Conservation (phyloP, 2,888 invertebrate species). For the Aethes cnicana region DNA sequence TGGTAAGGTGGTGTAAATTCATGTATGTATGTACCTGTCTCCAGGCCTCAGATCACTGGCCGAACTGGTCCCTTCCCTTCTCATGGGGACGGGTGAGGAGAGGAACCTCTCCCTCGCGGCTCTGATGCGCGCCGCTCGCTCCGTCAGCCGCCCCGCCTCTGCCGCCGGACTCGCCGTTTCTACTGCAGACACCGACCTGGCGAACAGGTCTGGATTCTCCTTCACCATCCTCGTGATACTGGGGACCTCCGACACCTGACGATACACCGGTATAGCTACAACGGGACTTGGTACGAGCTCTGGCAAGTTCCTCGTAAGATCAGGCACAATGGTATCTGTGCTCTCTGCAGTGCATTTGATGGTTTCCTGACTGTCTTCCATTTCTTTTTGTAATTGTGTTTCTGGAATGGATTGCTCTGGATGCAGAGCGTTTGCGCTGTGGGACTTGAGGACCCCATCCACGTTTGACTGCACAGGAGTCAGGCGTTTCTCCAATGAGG, state of each 20-base stretch:
- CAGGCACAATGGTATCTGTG: conserved; percentile 68
- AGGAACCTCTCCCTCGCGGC: conserved; percentile 89
- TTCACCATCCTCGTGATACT: conserved; percentile 57
- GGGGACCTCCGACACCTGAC: conserved; percentile 65
- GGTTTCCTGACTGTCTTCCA: conserved; percentile 62
- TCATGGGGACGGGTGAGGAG: conserved; percentile 70
- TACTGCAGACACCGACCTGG: conserved; percentile 61
- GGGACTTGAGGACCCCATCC: conserved; percentile 72
- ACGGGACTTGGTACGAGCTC: conserved; percentile 39
- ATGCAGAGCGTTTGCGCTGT: conserved; percentile 71
- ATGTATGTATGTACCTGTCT: conserved; percentile 55
- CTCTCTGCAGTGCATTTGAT: conserved; percentile 55
- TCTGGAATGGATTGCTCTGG: conserved; percentile 50
- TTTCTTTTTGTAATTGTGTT: conserved; percentile 41
- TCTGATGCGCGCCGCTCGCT: conserved; percentile 83
- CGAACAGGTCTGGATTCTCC: conserved; percentile 54
- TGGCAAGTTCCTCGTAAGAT: conserved; percentile 46
- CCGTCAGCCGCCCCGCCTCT: conserved; percentile 62
- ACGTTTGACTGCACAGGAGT: conserved; percentile 48
- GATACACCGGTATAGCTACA: conserved; percentile 47
- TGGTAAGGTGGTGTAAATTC: no score
- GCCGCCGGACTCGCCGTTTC: conserved; percentile 47
- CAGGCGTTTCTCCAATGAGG: conserved; percentile 56
- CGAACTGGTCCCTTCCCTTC: conserved; percentile 72
- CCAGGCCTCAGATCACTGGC: conserved; percentile 70